These are phyloP conservation scores for Stomatorhinus walkeri DNA, from an alignment of 2,797 vertebrate genomes.

Conservation along the genomic window DNA sequence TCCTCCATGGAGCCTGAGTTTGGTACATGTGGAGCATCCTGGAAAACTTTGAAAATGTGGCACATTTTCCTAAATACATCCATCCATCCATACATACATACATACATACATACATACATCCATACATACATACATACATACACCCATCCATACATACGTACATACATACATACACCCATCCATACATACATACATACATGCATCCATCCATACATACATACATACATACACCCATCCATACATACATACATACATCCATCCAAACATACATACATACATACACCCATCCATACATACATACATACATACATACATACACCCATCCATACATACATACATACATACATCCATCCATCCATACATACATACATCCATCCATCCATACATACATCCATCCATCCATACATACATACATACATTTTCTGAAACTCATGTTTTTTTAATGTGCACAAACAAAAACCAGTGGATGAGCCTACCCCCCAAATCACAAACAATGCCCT, in stretches of 20 bases:
- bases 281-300: not conserved
- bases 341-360: not conserved
- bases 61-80: not conserved
- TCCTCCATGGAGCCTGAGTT: not conserved
- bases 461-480: not conserved
- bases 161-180: not conserved
- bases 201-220: not conserved
- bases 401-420: not conserved
- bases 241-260: not conserved
- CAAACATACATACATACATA: not conserved
- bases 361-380: not conserved
- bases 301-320: too few species aligned
- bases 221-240: not conserved
- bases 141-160: not conserved
- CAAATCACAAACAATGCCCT: not conserved
- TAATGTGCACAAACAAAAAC: not conserved
- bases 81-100: not conserved
- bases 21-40: not conserved
- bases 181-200: not conserved
- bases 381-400: not conserved
- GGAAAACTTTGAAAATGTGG: not conserved
- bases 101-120: not conserved
- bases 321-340: not conserved
- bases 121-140: not conserved
- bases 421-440: not conserved